Evolutionary conservation across 1,140 invertebrate species (phyloP), one percentile per base, ranked within the genome.

Genomic region (Portunus trituberculatus): DNA sequence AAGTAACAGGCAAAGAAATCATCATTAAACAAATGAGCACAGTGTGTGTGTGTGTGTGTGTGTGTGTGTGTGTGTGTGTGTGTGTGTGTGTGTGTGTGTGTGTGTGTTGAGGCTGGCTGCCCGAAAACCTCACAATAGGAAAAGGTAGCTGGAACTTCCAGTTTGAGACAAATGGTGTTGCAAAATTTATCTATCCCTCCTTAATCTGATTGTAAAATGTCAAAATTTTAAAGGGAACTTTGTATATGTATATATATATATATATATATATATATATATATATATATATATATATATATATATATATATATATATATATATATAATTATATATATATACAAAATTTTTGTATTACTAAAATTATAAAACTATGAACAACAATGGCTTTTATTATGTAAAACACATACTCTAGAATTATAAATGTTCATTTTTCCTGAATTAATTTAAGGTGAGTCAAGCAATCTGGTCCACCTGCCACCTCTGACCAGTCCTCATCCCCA

Each of bases 51-150:
- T 88, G 46, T 25, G 32, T 88, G 86, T 88, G 86, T 88, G 86
- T 88, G 86, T 88, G 86, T 88, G 46, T 46, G 32, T 88, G 86
- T 88, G 31, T 88, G 46, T 88, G 20, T 88, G 86, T 29, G 28
- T 88, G 86, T 88, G 32, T 39, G 46, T 88, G 25, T 88, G 86
- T 39, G 46, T 45, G 86, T 88, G 86, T n/a, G 25, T 88, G 3
- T 45, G 86, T 88, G 86, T 59, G 52, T 76, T n/a, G 67, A 76
- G 67, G 67, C 20, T 76, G 67, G 25, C 67, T 76, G n/a, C n/a
- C 67, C 67, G n/a, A 76, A 12, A 76, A 76, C 67, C 67, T n/a
- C 20, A 76, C 20, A 76, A n/a, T n/a, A 76, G 67, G 67, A 76
- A 76, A n/a, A 76, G 67, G 20, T 76, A 0, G 20, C n/a, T 76